phyloP scores from a whole-genome alignment of 2,113 vertebrate genomes.

The Cheilinus undulatus region DNA sequence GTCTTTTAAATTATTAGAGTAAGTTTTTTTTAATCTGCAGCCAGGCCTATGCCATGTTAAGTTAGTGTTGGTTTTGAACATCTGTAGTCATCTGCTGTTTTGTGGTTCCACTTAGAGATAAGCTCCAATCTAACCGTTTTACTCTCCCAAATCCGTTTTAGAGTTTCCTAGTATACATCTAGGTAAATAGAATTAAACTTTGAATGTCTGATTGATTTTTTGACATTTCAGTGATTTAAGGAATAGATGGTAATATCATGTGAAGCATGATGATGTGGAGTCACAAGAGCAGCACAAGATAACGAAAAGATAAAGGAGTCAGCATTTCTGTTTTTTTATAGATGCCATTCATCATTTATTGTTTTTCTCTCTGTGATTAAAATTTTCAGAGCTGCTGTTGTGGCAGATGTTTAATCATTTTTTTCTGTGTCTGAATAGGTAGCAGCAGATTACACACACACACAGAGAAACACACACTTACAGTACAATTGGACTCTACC shows the following conservation, averaged over 20 bases:
- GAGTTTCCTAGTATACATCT: not conserved
- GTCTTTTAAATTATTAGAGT: no score
- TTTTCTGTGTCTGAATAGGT: conserved; percentile 40
- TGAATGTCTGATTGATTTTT: not conserved
- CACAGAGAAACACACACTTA: conserved; percentile 10
- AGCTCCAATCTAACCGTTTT: not conserved
- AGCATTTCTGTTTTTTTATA: not conserved
- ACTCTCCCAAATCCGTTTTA: not conserved
- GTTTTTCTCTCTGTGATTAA: conserved; percentile 11
- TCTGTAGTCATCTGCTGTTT: not conserved
- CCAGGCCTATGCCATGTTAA: not conserved
- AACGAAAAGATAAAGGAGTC: not conserved
- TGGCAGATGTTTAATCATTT: conserved; percentile 51
- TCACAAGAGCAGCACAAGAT: conserved; percentile 1
- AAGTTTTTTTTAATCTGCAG: no score
- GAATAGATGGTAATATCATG: not conserved
- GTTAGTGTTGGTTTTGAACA: not conserved
- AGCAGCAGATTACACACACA: conserved; percentile 34
- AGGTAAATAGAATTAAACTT: not conserved
- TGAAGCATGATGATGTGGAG: not conserved
- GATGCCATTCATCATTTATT: conserved; percentile 12
- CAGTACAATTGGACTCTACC: conserved; percentile 1
- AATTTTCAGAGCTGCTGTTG: not conserved
- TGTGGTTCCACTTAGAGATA: not conserved
- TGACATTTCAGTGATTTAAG: not conserved